Base-by-base conservation (phyloP, 2,113 vertebrate species). In the Anseranas semipalmata region DNA sequence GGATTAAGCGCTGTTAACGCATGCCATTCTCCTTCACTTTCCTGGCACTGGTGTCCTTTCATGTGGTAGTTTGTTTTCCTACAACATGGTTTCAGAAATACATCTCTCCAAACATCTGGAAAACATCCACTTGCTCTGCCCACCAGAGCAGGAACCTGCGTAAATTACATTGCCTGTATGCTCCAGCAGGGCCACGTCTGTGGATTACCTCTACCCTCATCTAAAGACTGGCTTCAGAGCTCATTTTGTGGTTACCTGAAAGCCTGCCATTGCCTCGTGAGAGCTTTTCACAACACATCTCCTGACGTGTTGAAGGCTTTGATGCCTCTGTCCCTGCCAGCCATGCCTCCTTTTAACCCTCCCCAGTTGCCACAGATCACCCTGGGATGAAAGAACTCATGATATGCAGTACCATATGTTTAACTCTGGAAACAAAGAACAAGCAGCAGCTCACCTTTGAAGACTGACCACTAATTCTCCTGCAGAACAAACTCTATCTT, bases 21-120 rank as follows among this genome's bases (percentile, higher is more conserved):
- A 32, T 48, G 68, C 65, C 86, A 58, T 72, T 80, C 73, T 92
- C 63, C 52, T 89, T 67, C 53, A 43, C 86, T 87, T 84, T 41
- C 63, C 73, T 80, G 82, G 92, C 68, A 80, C 63, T 52, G 37
- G 11, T 2, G 1, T 75, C 73, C 63, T 95, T 90, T 92, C 63
- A 90, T 68, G 89, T 84, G 89, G 89, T 56, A 63, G 73, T 52
- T 92, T 72, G 68, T 87, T 90, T 84, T 87, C 92, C 63, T 80
- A 33, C 35, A 75, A 62, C 37, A 46, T 3, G 0, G 83, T 37
- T 80, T 87, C 78, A 84, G 63, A 94, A 90, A 80, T 52, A 80
- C 78, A 87, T 84, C 86, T 94, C 92, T 94, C 73, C 82, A 84
- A 92, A 84, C 92, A 94, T 94, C 58, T 96, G 86, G 92, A 94